Conservation (phyloP, 2,797 vertebrate genomes). For the Sebastes aleutianus region DNA sequence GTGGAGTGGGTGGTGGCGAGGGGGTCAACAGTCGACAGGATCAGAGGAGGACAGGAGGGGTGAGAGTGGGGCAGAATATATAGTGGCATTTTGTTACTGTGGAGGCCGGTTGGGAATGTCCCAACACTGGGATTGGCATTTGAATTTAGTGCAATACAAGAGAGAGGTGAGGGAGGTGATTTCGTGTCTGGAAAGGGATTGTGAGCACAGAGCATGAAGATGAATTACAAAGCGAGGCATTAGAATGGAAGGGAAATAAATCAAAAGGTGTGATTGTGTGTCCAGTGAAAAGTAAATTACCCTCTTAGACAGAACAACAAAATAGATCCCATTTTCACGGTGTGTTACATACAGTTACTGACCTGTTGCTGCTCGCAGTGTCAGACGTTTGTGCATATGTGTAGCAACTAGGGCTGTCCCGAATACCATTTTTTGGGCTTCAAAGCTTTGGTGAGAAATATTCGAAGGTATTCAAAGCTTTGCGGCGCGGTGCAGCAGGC, state of each 20-base stretch:
- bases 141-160: slow-evolving; percentile 57
- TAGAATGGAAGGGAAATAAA: slow-evolving; percentile 45
- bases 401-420: too few relatives aligned
- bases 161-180: slow-evolving; percentile 41
- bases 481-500: too few relatives aligned
- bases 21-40: slow-evolving; percentile 51
- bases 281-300: slow-evolving; percentile 40
- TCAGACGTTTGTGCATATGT: not conserved
- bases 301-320: slow-evolving; percentile 36
- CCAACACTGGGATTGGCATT: slow-evolving; percentile 63
- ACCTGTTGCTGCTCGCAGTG: not conserved
- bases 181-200: slow-evolving; percentile 23
- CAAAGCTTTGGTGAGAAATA: too few relatives aligned
- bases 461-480: too few relatives aligned
- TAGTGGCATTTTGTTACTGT: slow-evolving; percentile 56
- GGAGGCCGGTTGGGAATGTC: slow-evolving; percentile 41
- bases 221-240: slow-evolving; percentile 53
- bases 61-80: slow-evolving; percentile 55
- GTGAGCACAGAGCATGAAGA: slow-evolving; percentile 48
- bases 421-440: too few relatives aligned
- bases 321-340: slow-evolving; percentile 16
- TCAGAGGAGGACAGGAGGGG: slow-evolving; percentile 40
- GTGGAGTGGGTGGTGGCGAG: slow-evolving; percentile 35
- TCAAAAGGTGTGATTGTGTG: slow-evolving; percentile 45
- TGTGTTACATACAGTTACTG: slow-evolving; percentile 11